phyloP scores from a whole-genome alignment of 2,113 vertebrate species.

The Clarias macrocephalus region DNA sequence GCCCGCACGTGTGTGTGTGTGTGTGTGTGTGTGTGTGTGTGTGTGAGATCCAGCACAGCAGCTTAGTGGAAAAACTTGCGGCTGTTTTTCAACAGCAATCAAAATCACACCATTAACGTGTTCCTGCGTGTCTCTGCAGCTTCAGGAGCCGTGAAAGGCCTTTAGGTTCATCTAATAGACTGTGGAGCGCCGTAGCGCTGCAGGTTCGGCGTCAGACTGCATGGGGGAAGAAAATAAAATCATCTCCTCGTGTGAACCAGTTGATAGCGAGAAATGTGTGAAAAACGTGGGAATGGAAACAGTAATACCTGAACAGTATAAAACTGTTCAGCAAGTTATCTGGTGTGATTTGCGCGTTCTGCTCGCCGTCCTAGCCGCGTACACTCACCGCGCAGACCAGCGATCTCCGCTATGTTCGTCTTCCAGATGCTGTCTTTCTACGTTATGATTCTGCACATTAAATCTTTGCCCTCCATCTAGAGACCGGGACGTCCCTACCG shows the following conservation, averaged over 20 bases:
- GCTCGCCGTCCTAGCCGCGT: too few species aligned
- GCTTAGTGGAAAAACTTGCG: background rate
- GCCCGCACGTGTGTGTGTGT: too few species aligned
- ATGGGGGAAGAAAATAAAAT: background rate
- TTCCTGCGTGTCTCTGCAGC: background rate
- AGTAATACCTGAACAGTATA: too few species aligned
- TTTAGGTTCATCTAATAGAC: background rate
- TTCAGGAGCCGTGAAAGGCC: background rate
- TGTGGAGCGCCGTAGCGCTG: background rate
- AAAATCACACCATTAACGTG: too few species aligned
- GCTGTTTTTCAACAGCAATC: background rate
- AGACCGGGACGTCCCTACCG: too few species aligned
- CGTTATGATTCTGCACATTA: background rate
- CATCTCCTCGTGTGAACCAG: background rate
- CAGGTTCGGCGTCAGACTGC: too few species aligned
- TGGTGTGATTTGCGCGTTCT: too few species aligned
- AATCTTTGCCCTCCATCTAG: background rate
- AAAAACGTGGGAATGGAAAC: too few species aligned
- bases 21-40: background rate
- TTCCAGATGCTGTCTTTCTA: background rate
- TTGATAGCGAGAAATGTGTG: too few species aligned
- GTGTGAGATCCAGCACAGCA: background rate
- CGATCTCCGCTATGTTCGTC: too few species aligned
- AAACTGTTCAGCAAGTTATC: too few species aligned
- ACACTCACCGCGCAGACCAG: too few species aligned